Conservation (phyloP, 2,113 vertebrate genomes). For the Oreotragus oreotragus region DNA sequence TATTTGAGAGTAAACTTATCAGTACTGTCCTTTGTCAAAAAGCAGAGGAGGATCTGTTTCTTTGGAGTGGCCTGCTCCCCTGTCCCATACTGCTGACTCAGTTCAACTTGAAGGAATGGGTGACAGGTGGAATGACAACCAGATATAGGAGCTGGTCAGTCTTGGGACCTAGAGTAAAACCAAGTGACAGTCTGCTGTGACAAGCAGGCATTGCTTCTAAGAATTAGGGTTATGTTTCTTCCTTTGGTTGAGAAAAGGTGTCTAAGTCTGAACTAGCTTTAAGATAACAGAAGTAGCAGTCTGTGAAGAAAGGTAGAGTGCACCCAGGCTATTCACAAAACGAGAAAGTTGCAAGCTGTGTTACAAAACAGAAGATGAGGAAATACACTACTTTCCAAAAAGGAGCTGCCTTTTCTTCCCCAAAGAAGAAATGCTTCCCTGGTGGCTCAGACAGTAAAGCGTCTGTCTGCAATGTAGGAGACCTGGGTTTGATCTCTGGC, state of each 20-base stretch:
- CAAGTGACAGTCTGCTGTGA: background rate
- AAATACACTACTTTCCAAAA: background rate
- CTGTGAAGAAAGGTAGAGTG: background rate
- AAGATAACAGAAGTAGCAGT: background rate
- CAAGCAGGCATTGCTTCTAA: too few relatives aligned
- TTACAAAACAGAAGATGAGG: background rate
- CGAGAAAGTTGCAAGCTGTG: background rate
- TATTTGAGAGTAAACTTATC: accelerated
- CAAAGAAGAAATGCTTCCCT: background rate
- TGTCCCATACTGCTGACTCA: background rate
- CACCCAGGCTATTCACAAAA: background rate
- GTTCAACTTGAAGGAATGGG: background rate
- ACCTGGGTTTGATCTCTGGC: background rate
- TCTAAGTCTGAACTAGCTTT: background rate
- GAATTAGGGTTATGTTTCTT: accelerated
- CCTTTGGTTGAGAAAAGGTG: background rate
- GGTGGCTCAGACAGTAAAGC: background rate
- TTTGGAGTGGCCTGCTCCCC: background rate
- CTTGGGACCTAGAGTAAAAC: background rate
- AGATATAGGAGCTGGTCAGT: background rate
- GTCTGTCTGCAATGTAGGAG: background rate
- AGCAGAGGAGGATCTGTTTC: background rate
- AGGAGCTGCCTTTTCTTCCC: background rate
- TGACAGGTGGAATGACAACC: background rate
- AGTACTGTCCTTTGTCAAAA: accelerated